Evolutionary conservation across 2,797 vertebrate genomes (phyloP), one percentile per base, ranked within the genome.

Genomic region (Pangasius macronema): DNA sequence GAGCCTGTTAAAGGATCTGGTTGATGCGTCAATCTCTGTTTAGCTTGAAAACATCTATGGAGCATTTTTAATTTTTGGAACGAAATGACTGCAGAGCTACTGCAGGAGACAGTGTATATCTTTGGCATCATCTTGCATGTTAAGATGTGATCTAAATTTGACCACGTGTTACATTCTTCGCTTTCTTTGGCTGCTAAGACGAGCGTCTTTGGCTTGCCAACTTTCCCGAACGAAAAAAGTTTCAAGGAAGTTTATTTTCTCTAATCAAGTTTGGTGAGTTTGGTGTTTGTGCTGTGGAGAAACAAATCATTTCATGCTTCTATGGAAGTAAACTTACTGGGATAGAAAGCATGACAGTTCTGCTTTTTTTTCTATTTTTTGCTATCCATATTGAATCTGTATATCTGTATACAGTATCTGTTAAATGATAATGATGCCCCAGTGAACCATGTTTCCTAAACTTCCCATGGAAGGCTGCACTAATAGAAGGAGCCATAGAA

Each of bases 121-220:
- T 77, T 73, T 53, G 88, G 39, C 53, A 68, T 72, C 75, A 39
- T 85, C 70, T 63, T 88, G 88, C 90, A 89, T 90, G 90, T 36
- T 59, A n/a, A 77, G 86, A 73, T 85, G 76, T 87, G 51, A 5
- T 72, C 39, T 65, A 9, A 67, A 57, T 39, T 70, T 24, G 36
- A 72, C 39, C 75, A 10, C 77, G 46, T 61, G 36, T 84, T 65
- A 33, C 24, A 55, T 89, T 63, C 68, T 75, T 61, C 22, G 49
- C 39, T 46, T 39, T 63, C 57, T n/a, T 63, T 63, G 79, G 79
- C 30, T 73, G n/a, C 61, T 53, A 82, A 82, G 22, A 27, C 4
- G 63, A 76, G 7, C 27, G 53, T 73, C 51, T 87, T 82, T 8
- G 87, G 86, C 68, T 76, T 85, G 75, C n/a, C 46, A 72, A 24